Conservation (phyloP, 2,113 vertebrate genomes). For the Ardeotis arabs region DNA sequence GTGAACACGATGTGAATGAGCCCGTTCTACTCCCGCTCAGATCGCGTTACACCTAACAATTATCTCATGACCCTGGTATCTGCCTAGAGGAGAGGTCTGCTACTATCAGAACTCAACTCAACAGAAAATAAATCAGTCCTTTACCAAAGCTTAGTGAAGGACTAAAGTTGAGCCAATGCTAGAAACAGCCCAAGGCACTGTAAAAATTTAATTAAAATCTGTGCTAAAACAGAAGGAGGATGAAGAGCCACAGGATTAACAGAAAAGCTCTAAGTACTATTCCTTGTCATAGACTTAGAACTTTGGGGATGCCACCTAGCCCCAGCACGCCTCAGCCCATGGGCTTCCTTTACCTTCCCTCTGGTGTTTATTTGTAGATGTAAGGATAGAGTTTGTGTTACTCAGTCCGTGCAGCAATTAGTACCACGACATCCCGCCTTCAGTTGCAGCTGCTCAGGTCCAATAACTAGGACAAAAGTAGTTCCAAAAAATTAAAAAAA, state of each 20-base stretch:
- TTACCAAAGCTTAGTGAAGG: neutral
- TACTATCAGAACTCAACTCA: neutral
- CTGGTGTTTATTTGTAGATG: neutral
- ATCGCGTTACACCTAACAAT: fast-evolving
- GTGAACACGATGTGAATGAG: neutral
- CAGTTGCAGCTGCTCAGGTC: neutral
- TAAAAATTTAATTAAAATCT: neutral
- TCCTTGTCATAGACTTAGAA: neutral
- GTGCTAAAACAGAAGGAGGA: neutral
- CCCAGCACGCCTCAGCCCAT: neutral
- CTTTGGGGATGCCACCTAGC: neutral
- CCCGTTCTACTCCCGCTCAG: neutral
- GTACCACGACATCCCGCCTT: neutral
- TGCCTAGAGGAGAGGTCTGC: neutral
- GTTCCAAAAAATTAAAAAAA: neutral
- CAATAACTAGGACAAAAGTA: neutral
- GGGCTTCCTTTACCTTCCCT: neutral
- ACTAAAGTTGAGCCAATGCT: neutral
- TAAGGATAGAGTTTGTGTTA: neutral
- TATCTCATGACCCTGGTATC: fast-evolving
- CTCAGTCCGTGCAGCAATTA: neutral
- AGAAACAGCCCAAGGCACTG: neutral
- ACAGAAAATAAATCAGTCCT: neutral
- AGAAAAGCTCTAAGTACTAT: neutral
- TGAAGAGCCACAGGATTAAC: neutral